Evolutionary conservation across 2,113 vertebrate species (phyloP).

Genomic region (Colossoma macropomum): DNA sequence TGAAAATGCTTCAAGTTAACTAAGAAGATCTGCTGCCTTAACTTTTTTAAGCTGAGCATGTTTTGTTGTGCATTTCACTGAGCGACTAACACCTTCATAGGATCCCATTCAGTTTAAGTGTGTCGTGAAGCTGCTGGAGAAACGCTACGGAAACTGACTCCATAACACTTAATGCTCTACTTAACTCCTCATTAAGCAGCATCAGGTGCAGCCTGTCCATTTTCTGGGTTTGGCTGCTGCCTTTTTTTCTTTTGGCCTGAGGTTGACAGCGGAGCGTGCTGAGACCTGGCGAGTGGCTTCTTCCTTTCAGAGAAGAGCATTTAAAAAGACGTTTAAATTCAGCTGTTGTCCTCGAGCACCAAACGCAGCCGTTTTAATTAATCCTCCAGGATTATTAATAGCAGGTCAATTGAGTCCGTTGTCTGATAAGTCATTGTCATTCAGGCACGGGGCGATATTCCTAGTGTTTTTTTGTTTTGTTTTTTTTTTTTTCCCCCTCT

Average conservation of each 20-base stretch:
- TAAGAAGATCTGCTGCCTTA: too few relatives aligned
- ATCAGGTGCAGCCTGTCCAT: slow-evolving; percentile 25
- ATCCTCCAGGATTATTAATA: slow-evolving; percentile 63
- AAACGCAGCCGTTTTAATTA: slow-evolving; percentile 61
- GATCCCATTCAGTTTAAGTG: neutral
- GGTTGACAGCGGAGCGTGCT: slow-evolving; percentile 16
- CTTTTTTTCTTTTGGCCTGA: neutral
- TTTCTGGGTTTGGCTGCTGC: neutral
- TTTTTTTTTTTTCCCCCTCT: neutral
- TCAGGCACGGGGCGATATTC: slow-evolving; percentile 48
- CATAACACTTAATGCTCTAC: slow-evolving; percentile 26
- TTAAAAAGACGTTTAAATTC: slow-evolving; percentile 60
- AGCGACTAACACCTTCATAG: neutral
- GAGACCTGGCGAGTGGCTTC: slow-evolving; percentile 15
- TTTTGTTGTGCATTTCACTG: too few relatives aligned
- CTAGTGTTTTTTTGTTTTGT: slow-evolving; percentile 12
- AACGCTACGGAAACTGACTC: neutral
- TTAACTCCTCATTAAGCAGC: slow-evolving; percentile 31
- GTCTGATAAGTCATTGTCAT: slow-evolving; percentile 64
- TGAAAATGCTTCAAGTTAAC: too few relatives aligned
- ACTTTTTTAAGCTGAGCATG: too few relatives aligned
- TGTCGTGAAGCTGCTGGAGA: neutral
- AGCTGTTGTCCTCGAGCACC: slow-evolving; percentile 57
- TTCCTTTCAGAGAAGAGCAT: slow-evolving; percentile 35
- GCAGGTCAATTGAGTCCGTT: slow-evolving; percentile 57